Base-by-base conservation (phyloP, 2,888 invertebrate species). In the Ornithoptera priamus region DNA sequence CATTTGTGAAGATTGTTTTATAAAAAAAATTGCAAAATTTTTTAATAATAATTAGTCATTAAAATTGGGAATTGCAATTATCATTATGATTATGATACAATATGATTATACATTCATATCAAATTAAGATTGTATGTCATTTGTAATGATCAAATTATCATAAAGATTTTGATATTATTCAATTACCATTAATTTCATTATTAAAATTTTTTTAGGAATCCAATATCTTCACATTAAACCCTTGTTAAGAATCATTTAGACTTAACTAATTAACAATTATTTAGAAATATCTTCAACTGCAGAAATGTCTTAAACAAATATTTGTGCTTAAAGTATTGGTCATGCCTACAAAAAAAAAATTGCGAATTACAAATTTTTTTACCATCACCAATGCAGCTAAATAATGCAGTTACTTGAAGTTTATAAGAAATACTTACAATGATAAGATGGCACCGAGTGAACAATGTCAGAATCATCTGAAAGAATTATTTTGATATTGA, bases 381-480 rank as follows among this genome's bases (percentile, higher is more conserved):
- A 50, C 63, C 63, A 62, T 12, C 65, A 69, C 66, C 58, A 7
- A 62, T 62, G 18, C 50, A 57, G 7, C 15, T 46, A 50, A 58
- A 22, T 36, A 24, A 46, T 64, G 67, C 62, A 67, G 56, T 56
- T 58, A 18, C 57, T 53, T 24, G 18, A 50, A 67, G 10, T 59
- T 63, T 50, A 56, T 72, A 73, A 72, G 67, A 72, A 73, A 75
- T 88, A 90, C 90, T 90, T 83, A 91, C 90, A 84, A 83, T 82
- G 82, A 75, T 84, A 85, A 75, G 85, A 84, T 82, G 84, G 89
- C 82, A 83, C 81, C 75, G 84, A 84, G 80, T 85, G 85, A 75
- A 85, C 86, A 74, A 87, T 80, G 80, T 85, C 88, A 80, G 88
- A 86, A 76, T 89, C 89, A 89, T 91, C 90, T 91, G 90, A 85